Evolutionary conservation across 2,113 vertebrate genomes (phyloP), one percentile per base, ranked within the genome.

Genomic region (Podarcis cretensis): DNA sequence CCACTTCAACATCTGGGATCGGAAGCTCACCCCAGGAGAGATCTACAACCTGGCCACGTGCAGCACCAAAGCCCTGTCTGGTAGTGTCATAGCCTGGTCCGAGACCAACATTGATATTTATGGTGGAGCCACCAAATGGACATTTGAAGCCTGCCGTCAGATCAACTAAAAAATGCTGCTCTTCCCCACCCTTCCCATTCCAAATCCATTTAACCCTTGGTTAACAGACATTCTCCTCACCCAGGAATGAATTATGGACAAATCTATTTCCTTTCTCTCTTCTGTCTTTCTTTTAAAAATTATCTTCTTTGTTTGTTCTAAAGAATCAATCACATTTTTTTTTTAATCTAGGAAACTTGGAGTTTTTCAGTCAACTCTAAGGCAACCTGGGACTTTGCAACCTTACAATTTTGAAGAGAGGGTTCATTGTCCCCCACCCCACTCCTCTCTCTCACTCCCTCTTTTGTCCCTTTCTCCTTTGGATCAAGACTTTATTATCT

Each of bases 111-210:
- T 99, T 2, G 99, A 99, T 90, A 97, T 99, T 94, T 99, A 98
- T 6, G 99, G 99, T 0, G 99, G 99, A 25, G 98, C 98, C 48
- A 98, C 98, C 95, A 99, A 99, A 96, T 99, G 98, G 98, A 98
- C 98, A 94, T 99, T 99, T 27, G 98, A 99, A 95, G 98, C 98
- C 81, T 99, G 99, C 74, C 98, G 98, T 92, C 98, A 98, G 93
- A 96, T 98, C 97, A 99, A 99, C 98, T 99, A 97, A 98, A 48
- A 84, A 86, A 14, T 85, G 86, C 88, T 80, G 86, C 74, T 83
- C 85, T 13, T 59, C 48, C 13, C 14, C 68, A 85, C 88, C 1
- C 80, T 90, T 91, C 83, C 84, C 85, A 91, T 88, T 90, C 69
- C 37, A 37, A 16, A 2, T 6, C 90, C 20, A 68, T 87, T 63